Evolutionary conservation across 2,888 invertebrate genomes (phyloP).

Genomic region (Hermaeophaga mercurialis): DNA sequence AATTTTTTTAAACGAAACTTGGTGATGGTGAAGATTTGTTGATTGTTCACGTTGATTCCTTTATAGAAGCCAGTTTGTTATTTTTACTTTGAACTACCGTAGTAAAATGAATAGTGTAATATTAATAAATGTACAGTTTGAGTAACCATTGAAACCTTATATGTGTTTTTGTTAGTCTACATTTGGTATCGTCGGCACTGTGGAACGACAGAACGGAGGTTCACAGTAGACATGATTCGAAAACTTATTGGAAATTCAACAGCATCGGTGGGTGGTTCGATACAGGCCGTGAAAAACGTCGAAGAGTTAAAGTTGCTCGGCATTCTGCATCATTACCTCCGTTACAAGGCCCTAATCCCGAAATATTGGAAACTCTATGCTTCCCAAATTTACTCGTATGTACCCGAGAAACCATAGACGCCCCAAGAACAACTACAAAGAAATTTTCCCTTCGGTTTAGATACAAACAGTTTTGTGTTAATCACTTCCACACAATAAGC

Average conservation of each 20-base stretch:
- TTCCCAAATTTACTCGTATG: constrained; percentile 6
- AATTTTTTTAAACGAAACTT: too few relatives aligned
- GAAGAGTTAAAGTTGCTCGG: constrained; percentile 15
- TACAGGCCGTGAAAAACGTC: constrained; percentile 17
- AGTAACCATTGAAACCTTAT: too few relatives aligned
- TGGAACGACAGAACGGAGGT: background rate
- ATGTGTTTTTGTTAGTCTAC: background rate
- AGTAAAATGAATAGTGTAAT: too few relatives aligned
- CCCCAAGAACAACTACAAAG: background rate
- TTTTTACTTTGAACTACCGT: background rate
- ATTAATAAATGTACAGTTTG: too few relatives aligned
- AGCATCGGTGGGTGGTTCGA: constrained; percentile 11
- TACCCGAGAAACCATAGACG: background rate
- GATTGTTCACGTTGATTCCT: too few relatives aligned
- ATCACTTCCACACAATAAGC: too few relatives aligned
- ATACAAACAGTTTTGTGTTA: too few relatives aligned
- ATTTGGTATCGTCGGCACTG: too few relatives aligned
- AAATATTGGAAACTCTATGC: constrained; percentile 17
- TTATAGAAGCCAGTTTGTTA: too few relatives aligned
- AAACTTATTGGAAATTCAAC: constrained; percentile 13
- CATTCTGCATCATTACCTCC: constrained; percentile 16
- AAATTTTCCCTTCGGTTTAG: too few relatives aligned
- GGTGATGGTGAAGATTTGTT: too few relatives aligned
- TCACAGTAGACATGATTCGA: constrained; percentile 1
- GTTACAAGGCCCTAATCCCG: constrained; percentile 19